Evolutionary conservation across 2,888 invertebrate species (phyloP), one percentile per base, ranked within the genome.

Genomic region (Amorpha juglandis): DNA sequence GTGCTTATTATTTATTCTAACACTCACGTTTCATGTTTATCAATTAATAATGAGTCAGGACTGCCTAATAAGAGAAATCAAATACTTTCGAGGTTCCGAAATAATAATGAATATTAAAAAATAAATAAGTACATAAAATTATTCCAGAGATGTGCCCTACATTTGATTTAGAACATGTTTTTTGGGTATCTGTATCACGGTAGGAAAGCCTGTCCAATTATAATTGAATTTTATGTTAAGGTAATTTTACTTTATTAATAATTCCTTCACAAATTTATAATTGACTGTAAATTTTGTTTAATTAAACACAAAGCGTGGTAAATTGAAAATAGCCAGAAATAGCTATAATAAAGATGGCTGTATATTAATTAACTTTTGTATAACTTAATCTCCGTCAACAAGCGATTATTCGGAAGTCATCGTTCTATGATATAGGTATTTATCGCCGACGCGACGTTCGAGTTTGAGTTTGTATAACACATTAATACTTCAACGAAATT

Each of bases 401-500:
- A 42, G 11, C 19, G 58, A 58, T 58, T 42, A 38, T 12, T 38
- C 16, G 6, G n/a, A 33, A 58, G 58, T 58, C 58, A 58, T 68
- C 14, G 50, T n/a, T 16, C 63, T 55, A 64, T 67, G 9, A 48
- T 66, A 38, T 19, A 63, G 12, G 68, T 71, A 69, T 65, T 68
- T 67, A 64, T 55, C 65, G 69, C 55, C 48, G 42, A 11, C 12
- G 33, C 38, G 52, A 27, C 48, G 48, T 48, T 50, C 19, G 19
- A 66, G 38, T 66, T 72, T 73, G 74, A 70, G 70, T 72, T 75
- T 72, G 76, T 71, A 76, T 77, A 76, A 70, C 74, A 76, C 71
- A 70, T 74, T 84, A 84, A 86, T 84, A 78, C 80, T 76, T 71
- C 64, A 71, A 75, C 72, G 75, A 79, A 80, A 84, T 82, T 83